These are phyloP conservation scores for Chiloscyllium punctatum DNA, from an alignment of 2,797 vertebrate genomes.

Conservation along the genomic window DNA sequence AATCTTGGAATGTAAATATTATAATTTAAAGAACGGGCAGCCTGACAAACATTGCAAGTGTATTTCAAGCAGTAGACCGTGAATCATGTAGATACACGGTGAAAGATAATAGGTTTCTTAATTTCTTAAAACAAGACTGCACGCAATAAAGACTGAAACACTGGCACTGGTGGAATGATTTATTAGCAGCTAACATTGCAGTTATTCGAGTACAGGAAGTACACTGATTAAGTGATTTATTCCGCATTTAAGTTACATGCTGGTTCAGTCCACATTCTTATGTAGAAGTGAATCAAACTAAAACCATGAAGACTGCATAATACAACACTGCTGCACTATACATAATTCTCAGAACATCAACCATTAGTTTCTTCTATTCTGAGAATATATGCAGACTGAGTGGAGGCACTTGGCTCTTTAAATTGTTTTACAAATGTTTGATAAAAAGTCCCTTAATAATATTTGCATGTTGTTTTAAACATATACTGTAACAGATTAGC, in stretches of 20 bases:
- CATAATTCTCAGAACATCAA: not conserved
- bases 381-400: not conserved
- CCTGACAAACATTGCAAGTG: slow-evolving; percentile 17
- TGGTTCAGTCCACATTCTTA: slow-evolving; percentile 18
- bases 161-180: slow-evolving; percentile 13
- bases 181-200: not conserved
- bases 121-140: not conserved
- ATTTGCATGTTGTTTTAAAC: not conserved
- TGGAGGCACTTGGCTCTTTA: not conserved
- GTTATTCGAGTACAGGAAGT: not conserved
- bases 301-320: not conserved
- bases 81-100: not conserved
- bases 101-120: not conserved
- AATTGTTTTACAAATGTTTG: not conserved
- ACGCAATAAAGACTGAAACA: not conserved
- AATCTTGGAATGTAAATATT: slow-evolving; percentile 27
- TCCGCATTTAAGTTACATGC: not conserved
- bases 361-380: not conserved
- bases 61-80: not conserved
- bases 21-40: slow-evolving; percentile 30
- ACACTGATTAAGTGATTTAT: slow-evolving; percentile 2
- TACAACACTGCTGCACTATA: not conserved
- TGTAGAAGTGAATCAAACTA: not conserved
- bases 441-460: not conserved
- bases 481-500: slow-evolving; percentile 11